These are phyloP conservation scores for Myotis yumanensis DNA, from an alignment of 2,113 vertebrate species.

Conservation along the genomic window DNA sequence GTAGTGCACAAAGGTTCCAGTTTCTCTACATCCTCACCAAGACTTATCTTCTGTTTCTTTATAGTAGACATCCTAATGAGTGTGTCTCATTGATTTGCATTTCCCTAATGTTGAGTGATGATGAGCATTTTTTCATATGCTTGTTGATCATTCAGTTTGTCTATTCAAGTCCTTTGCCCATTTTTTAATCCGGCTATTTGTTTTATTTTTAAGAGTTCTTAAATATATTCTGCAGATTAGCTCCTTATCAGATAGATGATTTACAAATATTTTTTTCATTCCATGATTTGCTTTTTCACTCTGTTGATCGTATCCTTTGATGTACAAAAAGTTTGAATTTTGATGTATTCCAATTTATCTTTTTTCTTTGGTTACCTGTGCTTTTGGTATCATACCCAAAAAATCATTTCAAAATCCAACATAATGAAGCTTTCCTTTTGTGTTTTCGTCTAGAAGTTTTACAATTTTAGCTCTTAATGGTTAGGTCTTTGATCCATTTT, in stretches of 20 bases:
- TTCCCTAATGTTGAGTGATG: background rate
- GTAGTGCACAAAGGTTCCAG: background rate
- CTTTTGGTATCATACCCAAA: background rate
- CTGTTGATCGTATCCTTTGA: background rate
- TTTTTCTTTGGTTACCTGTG: background rate
- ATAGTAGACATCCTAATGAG: background rate
- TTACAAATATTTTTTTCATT: background rate
- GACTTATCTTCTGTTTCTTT: background rate
- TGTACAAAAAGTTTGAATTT: background rate
- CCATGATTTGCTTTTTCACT: background rate
- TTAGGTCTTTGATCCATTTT: constrained; percentile 9
- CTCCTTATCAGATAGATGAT: background rate
- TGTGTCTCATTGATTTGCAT: background rate
- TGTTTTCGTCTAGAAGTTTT: constrained; percentile 10
- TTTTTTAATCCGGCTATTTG: background rate
- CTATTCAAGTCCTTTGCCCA: background rate
- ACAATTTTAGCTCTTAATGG: background rate
- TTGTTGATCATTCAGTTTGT: background rate
- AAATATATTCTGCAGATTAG: background rate
- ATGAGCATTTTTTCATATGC: background rate
- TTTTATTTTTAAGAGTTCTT: constrained; percentile 11
- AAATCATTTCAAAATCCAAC: constrained; percentile 7
- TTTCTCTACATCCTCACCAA: background rate
- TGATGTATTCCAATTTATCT: background rate
- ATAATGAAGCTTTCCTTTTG: background rate